Percentiles rank a stretch among this genome's conserved stretches.
Conservation (phyloP, 2,888 invertebrate genomes). For the Branchinecta sandiegonensis region DNA sequence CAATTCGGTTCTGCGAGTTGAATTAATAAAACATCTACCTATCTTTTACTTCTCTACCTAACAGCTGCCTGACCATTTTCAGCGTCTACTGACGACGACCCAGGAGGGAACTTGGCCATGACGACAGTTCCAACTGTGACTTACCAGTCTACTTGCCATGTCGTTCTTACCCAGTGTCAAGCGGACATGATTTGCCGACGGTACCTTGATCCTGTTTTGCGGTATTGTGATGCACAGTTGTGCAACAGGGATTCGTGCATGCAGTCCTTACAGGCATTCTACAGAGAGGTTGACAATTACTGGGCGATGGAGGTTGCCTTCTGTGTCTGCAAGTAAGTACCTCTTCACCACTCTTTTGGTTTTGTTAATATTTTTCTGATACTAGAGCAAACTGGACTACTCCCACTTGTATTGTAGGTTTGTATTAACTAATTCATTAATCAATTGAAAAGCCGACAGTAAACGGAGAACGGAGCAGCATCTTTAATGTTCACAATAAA, state of each 20-base stretch:
- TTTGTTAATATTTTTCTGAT: too few relatives aligned
- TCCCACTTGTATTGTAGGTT: too few relatives aligned
- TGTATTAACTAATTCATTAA: too few relatives aligned
- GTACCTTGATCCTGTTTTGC: slow-evolving; percentile 65
- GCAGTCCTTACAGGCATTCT: slow-evolving; percentile 70
- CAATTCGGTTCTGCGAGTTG: too few relatives aligned
- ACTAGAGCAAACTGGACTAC: too few relatives aligned
- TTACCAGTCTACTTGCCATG: slow-evolving; percentile 71
- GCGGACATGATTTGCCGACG: slow-evolving; percentile 63
- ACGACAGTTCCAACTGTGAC: slow-evolving; percentile 22
- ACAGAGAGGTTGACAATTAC: slow-evolving; percentile 59
- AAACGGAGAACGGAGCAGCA: too few relatives aligned
- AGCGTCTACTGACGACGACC: slow-evolving; percentile 12
- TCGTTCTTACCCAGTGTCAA: slow-evolving; percentile 64
- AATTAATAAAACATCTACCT: too few relatives aligned
- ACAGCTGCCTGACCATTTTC: neutral
- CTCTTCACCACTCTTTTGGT: too few relatives aligned
- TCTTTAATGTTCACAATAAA: too few relatives aligned
- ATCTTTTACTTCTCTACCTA: too few relatives aligned
- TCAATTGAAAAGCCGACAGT: too few relatives aligned
- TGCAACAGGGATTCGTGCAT: slow-evolving; percentile 77
- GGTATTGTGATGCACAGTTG: slow-evolving; percentile 57
- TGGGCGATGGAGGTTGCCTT: slow-evolving; percentile 81
- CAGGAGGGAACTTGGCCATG: slow-evolving; percentile 8
- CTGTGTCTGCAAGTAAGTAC: slow-evolving; percentile 74